These are phyloP conservation scores for Cromileptes altivelis DNA, from an alignment of 2,113 vertebrate genomes.

Conservation along the genomic window DNA sequence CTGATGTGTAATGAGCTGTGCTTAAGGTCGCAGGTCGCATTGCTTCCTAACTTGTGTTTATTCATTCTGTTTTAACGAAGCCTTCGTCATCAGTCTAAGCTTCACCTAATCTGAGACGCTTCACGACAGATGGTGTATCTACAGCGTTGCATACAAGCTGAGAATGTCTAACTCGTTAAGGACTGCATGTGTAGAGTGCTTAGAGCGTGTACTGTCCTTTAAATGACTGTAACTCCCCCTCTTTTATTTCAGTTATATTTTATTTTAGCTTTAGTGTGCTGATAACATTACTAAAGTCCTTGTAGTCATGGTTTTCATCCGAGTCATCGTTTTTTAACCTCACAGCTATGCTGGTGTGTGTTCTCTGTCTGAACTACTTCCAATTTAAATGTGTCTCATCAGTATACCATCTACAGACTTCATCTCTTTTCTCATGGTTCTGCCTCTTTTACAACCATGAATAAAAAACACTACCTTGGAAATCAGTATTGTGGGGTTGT, in stretches of 20 bases:
- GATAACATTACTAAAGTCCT: slow-evolving; percentile 66
- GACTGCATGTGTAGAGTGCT: slow-evolving; percentile 83
- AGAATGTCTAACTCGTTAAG: slow-evolving; percentile 48
- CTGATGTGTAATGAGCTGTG: slow-evolving; percentile 12
- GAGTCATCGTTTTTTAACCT: slow-evolving; percentile 46
- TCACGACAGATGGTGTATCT: background rate
- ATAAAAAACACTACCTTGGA: slow-evolving; percentile 87
- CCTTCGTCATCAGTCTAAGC: background rate
- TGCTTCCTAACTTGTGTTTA: slow-evolving; percentile 23
- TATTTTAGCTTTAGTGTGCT: slow-evolving; percentile 66
- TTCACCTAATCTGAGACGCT: slow-evolving; percentile 16
- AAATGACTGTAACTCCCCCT: slow-evolving; percentile 68
- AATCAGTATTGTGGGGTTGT: slow-evolving; percentile 45
- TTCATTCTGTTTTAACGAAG: slow-evolving; percentile 19
- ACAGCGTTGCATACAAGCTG: slow-evolving; percentile 21
- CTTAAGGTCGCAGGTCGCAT: slow-evolving; percentile 42
- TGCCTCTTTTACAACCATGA: slow-evolving; percentile 89
- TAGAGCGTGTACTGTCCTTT: slow-evolving; percentile 78
- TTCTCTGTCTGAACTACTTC: slow-evolving; percentile 84
- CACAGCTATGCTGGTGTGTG: slow-evolving; percentile 85
- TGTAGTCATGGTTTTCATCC: slow-evolving; percentile 66
- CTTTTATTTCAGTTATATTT: slow-evolving; percentile 24
- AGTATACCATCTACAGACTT: slow-evolving; percentile 77
- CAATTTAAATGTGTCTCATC: slow-evolving; percentile 83
- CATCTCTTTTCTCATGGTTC: slow-evolving; percentile 83